phyloP scores from a whole-genome alignment of 1,140 invertebrate species.

The Orchestia grillus region DNA sequence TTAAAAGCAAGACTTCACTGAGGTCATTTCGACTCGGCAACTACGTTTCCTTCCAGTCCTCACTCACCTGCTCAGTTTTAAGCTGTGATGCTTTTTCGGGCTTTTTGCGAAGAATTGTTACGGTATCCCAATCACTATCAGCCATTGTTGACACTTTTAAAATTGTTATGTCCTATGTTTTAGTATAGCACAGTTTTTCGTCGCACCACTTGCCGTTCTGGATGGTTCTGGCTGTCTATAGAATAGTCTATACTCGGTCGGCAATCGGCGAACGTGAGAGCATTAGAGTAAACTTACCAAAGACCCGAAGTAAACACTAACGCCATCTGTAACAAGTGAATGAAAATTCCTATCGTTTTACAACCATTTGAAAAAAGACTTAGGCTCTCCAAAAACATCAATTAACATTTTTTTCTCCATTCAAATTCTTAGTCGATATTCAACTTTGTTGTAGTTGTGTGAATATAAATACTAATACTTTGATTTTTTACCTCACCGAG shows the following conservation, averaged over 20 bases:
- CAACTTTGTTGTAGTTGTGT: too few species aligned
- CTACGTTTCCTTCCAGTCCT: background rate
- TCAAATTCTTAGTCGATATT: too few species aligned
- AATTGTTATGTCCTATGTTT: background rate
- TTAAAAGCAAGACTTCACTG: background rate
- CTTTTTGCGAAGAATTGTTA: slow-evolving; percentile 65
- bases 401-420: too few species aligned
- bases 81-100: slow-evolving; percentile 65
- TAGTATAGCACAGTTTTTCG: background rate
- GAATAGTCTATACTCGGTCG: too few species aligned
- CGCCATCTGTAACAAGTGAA: background rate
- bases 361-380: too few species aligned
- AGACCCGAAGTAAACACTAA: background rate
- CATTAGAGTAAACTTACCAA: background rate
- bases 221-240: slow-evolving; percentile 12
- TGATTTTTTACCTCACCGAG: too few species aligned
- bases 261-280: background rate
- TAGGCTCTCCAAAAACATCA: too few species aligned
- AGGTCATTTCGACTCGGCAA: background rate
- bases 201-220: background rate
- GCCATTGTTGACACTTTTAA: slow-evolving; percentile 57
- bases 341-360: too few species aligned
- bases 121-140: slow-evolving; percentile 68
- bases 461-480: too few species aligned
- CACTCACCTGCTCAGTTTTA: slow-evolving; percentile 64